Evolutionary conservation across 2,113 vertebrate genomes (phyloP).

Genomic region (Petrocephalus microphthalmus): DNA sequence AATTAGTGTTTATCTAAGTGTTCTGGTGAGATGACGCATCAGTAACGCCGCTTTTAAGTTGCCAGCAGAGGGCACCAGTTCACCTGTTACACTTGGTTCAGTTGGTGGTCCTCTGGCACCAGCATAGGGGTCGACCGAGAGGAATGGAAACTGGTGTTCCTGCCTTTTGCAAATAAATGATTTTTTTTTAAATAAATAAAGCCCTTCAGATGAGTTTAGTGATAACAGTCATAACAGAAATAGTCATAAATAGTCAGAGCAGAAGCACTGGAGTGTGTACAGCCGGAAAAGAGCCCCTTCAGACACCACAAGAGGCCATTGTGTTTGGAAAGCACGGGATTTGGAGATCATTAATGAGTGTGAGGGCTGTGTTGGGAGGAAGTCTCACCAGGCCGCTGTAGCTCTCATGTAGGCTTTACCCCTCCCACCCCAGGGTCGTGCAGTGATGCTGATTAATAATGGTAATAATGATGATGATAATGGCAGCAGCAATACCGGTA

Average conservation of each 20-base stretch:
- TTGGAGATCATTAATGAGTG: neutral
- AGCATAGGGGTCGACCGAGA: neutral
- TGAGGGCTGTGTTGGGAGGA: neutral
- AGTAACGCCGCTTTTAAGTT: neutral
- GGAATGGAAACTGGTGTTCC: neutral
- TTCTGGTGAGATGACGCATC: neutral
- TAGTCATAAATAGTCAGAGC: neutral
- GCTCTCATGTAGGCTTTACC: neutral
- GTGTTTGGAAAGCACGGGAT: neutral
- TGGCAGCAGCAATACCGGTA: neutral
- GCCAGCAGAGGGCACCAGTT: conserved; percentile 8
- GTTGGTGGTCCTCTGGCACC: neutral
- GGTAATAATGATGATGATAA: neutral
- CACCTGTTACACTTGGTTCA: neutral
- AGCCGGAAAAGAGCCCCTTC: neutral
- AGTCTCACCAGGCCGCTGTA: neutral
- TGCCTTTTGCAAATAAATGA: neutral
- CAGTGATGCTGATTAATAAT: neutral
- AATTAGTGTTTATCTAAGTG: neutral
- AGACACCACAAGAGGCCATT: neutral
- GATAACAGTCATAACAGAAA: neutral
- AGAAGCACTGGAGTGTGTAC: neutral
- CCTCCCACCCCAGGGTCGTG: neutral
- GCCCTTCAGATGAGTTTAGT: neutral
- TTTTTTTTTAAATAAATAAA: neutral